These are phyloP conservation scores for Prietella phreatophila DNA, from an alignment of 2,113 vertebrate species.

Conservation along the genomic window DNA sequence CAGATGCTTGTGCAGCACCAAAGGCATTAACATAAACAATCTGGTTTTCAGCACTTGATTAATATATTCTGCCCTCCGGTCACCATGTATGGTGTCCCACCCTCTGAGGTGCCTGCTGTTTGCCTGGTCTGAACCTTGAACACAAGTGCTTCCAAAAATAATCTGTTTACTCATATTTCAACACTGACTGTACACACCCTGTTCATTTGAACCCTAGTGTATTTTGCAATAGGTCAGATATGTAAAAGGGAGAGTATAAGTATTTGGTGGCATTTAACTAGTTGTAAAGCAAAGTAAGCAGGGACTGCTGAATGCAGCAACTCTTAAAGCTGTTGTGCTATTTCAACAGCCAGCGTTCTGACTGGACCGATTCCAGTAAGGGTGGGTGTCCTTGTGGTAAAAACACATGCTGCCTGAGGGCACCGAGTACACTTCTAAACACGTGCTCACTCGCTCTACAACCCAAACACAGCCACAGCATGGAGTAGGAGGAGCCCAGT, in stretches of 20 bases:
- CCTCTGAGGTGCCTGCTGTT: constrained; percentile 34
- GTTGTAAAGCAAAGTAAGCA: not conserved
- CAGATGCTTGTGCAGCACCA: not conserved
- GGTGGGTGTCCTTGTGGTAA: constrained; percentile 36
- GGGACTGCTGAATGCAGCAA: constrained; percentile 44
- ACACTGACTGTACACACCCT: constrained; percentile 21
- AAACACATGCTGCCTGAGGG: constrained; percentile 49
- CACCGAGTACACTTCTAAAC: constrained; percentile 48
- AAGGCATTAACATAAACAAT: not conserved
- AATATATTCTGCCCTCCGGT: not conserved
- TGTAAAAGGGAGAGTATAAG: not conserved
- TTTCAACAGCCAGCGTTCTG: constrained; percentile 18
- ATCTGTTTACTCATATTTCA: constrained; percentile 31
- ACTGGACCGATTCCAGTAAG: constrained; percentile 12
- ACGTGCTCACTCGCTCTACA: constrained; percentile 56
- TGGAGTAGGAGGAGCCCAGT: constrained; percentile 18
- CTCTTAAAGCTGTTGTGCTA: constrained; percentile 35
- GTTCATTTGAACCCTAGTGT: not conserved
- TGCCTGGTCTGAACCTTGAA: constrained; percentile 28
- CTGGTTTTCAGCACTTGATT: not conserved
- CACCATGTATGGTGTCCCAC: constrained; percentile 25
- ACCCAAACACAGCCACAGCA: constrained; percentile 55
- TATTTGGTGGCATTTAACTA: not conserved
- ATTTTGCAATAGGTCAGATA: constrained; percentile 33
- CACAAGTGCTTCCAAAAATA: constrained; percentile 45